These are phyloP conservation scores for Poeciliopsis turneri DNA, from an alignment of 2,797 vertebrate genomes.

Conservation along the genomic window DNA sequence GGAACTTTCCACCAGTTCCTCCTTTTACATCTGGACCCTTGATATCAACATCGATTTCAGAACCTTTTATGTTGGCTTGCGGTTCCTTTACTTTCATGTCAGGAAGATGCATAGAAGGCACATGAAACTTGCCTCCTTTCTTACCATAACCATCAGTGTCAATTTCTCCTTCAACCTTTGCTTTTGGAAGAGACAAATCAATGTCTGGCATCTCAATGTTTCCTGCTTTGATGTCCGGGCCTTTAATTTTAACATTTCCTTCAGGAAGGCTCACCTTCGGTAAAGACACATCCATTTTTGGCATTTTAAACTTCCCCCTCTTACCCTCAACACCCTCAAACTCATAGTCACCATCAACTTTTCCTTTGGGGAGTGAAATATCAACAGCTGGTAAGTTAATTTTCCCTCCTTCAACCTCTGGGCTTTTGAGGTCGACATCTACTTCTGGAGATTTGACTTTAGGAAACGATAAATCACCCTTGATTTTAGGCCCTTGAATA, in stretches of 20 bases:
- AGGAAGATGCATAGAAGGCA: not conserved
- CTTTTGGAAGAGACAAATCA: constrained; percentile 60
- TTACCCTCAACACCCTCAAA: constrained; percentile 29
- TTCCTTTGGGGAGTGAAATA: constrained; percentile 48
- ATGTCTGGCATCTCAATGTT: constrained; percentile 59
- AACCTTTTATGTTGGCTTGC: not conserved
- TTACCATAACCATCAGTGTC: constrained; percentile 42
- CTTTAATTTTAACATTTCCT: constrained; percentile 36
- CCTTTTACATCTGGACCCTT: constrained; percentile 1
- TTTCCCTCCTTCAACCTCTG: constrained; percentile 25
- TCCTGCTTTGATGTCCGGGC: constrained; percentile 50
- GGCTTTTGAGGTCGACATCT: constrained; percentile 12
- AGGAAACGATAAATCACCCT: constrained; percentile 55
- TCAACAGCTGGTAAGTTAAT: constrained; percentile 21
- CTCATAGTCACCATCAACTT: not conserved
- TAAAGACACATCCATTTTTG: constrained; percentile 60
- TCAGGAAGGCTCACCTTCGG: constrained; percentile 53
- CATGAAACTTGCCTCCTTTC: constrained; percentile 38
- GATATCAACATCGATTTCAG: constrained; percentile 39
- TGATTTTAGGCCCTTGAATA: constrained; percentile 38
- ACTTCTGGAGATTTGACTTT: constrained; percentile 26
- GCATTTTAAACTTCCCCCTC: constrained; percentile 54
- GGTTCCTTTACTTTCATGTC: not conserved
- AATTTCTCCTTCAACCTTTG: constrained; percentile 33
- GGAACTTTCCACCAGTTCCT: constrained; percentile 43